Conservation (phyloP, 1,140 invertebrate species). For the Rhagoletis zephyria region DNA sequence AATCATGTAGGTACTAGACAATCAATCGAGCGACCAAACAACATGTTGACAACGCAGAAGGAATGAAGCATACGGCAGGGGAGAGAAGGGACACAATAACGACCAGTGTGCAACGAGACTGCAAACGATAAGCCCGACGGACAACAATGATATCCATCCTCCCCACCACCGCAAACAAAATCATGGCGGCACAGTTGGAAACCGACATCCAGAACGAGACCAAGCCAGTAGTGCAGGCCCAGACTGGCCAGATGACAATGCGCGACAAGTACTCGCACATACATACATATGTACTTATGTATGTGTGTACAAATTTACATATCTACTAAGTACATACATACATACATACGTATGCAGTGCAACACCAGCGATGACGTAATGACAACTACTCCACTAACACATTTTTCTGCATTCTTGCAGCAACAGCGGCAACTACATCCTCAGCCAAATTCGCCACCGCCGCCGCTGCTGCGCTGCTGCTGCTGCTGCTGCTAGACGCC, state of each 20-base stretch:
- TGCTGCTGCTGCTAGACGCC: not conserved
- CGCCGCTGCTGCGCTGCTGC: not conserved
- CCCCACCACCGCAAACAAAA: not conserved
- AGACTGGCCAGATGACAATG: slow-evolving; percentile 51
- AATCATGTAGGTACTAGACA: slow-evolving; percentile 9
- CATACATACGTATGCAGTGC: not conserved
- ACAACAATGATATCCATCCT: not conserved
- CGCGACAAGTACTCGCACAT: slow-evolving; percentile 15
- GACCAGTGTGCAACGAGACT: not conserved
- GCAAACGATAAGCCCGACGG: not conserved
- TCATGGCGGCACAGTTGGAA: not conserved
- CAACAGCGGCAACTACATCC: slow-evolving; percentile 37
- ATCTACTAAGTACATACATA: not conserved
- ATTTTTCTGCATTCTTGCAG: slow-evolving; percentile 72
- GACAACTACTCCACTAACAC: slow-evolving; percentile 73
- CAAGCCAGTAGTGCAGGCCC: slow-evolving; percentile 8
- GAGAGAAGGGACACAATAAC: not conserved
- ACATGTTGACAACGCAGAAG: not conserved
- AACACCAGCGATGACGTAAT: slow-evolving; percentile 69
- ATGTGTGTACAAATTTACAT: not conserved
- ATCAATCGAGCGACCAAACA: slow-evolving; percentile 40
- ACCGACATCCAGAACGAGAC: not conserved
- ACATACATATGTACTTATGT: not conserved
- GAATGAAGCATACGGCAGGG: not conserved
- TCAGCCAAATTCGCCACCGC: not conserved